Percentiles rank a stretch among this genome's conserved stretches.
Conservation (phyloP, 2,888 invertebrate species). For the Deilephila porcellus region DNA sequence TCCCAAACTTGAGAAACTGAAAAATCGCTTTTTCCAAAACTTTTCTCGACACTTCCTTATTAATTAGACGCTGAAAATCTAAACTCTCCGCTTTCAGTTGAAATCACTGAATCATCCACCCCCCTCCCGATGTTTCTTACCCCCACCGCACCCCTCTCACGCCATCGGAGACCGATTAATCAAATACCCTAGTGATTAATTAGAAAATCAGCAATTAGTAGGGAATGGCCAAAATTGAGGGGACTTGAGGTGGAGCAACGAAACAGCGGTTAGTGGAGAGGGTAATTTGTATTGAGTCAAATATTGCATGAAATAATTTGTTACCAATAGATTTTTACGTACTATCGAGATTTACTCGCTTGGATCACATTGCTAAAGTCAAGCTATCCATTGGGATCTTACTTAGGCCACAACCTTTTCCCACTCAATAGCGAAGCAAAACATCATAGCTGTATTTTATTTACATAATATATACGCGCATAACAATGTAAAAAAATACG, state of each 20-base stretch:
- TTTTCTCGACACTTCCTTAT: conserved; percentile 47
- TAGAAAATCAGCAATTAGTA: conserved; percentile 80
- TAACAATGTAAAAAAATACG: neutral
- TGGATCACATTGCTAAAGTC: no score
- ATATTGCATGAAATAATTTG: neutral
- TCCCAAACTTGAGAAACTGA: conserved; percentile 33
- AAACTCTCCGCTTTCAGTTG: conserved; percentile 48
- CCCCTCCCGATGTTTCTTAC: conserved; percentile 52
- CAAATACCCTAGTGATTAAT: conserved; percentile 81
- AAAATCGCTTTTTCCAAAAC: conserved; percentile 35
- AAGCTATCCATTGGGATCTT: no score
- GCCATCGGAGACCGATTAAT: conserved; percentile 77
- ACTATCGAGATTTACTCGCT: no score
- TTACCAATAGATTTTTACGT: neutral
- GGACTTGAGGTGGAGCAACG: neutral
- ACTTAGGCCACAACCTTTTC: neutral
- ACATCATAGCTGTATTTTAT: no score
- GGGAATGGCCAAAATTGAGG: conserved; percentile 66
- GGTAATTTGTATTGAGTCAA: neutral
- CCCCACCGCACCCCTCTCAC: conserved; percentile 34
- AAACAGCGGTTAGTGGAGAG: neutral
- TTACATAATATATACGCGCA: no score
- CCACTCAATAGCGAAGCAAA: neutral
- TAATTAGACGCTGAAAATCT: conserved; percentile 65
- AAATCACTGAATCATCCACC: conserved; percentile 63